Evolutionary conservation across 2,888 invertebrate species (phyloP), one percentile per base, ranked within the genome.

Genomic region (Cordilura impudica): DNA sequence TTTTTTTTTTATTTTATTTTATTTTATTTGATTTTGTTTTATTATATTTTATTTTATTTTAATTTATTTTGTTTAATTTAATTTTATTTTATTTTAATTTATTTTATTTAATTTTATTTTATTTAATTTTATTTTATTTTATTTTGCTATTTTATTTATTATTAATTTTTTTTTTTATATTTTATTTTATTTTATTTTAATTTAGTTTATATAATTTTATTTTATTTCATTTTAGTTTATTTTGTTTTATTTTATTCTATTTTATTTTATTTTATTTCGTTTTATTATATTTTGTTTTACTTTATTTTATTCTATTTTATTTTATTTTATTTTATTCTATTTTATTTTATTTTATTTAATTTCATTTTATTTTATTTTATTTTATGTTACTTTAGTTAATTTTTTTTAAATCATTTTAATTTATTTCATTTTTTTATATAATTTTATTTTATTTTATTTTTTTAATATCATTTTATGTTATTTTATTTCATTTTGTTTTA

Each of bases 41-140:
- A n/a, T n/a, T n/a, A n/a, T n/a, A n/a, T n/a, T n/a, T n/a, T 77
- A 5, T 19, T 54, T 21, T 23, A 54, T 58, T 45, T 49, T 31
- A 7, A 31, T 7, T 31, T 31, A 7, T 31, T 31, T 7, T 7
- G 6, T 31, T 31, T 31, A 7, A 31, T 7, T 31, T 31, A 7
- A 7, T 31, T 7, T 7, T 31, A 7, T 31, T 31, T 31, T 7
- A 31, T 31, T 31, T 31, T 31, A 7, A 31, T 7, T 31, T 31
- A 7, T 31, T 31, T 7, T 7, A 7, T 31, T 31, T 31, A 7
- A 31, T 7, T 31, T 31, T 31, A 7, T 31, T 7, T 7, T 31
- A 7, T 31, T 31, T 31, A 31, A 31, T 31, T 31, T 31, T 31
- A 7, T 7, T 7, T 31, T 31, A 7, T 31, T 31, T 7, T 7